Base-by-base conservation (phyloP, 2,113 vertebrate species). In the Sakesphorus luctuosus region DNA sequence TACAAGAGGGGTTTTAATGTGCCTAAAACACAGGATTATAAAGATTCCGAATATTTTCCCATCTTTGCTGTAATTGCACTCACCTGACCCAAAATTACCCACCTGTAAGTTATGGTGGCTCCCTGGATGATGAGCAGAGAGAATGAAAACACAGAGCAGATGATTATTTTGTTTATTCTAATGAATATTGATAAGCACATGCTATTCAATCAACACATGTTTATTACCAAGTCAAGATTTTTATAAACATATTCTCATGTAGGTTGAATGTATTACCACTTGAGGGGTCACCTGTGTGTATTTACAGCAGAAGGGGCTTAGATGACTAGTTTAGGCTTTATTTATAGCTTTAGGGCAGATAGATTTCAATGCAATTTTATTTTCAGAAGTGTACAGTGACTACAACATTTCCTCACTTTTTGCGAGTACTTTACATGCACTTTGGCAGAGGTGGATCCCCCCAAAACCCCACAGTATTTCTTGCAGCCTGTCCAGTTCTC, bases 221-320 rank as follows among this genome's bases (percentile, higher is more conserved):
- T 87, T 84, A 67, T 38, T 73, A 59, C n/a, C 50, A 50, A 74
- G 35, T 10, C 0, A 23, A 13, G 2, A 2, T 33, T 77, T 33
- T 69, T 24, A 35, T 33, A 65, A 62, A 50, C 17, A 20, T 4
- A 10, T 90, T 69, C 8, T 43, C 1, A 0, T 2, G 1, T 59
- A 36, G 7, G 2, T 43, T 20, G 10, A 14, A 33, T 49, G 4
- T 40, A 6, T 26, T 71, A 47, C 3, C 0, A 62, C 50, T 40
- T 46, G 19, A 9, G 11, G 16, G 18, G 21, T 5, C 0, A 0
- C 12, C 4, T 25, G 11, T 40, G 18, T 65, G 18, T 85, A 1
- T 43, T 74, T 73, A 36, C 11, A 74, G 14, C 14, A 63, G 15
- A 26, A 58, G 6, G 14, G 40, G 5, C 23, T 9, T 29, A 40